Evolutionary conservation across 2,888 invertebrate genomes (phyloP), one percentile per base, ranked within the genome.

Genomic region (Halocaridina rubra): DNA sequence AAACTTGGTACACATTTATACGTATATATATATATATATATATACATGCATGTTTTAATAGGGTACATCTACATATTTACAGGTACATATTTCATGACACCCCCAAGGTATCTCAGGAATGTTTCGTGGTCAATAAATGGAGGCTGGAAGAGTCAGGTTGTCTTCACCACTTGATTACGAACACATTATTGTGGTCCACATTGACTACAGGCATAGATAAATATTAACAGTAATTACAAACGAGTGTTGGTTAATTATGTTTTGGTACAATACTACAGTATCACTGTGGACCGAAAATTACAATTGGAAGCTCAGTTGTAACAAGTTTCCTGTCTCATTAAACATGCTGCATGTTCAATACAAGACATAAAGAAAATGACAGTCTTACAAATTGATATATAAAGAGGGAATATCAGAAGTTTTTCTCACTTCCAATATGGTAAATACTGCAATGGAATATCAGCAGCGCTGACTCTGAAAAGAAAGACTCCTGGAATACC

Each of bases 61-160:
- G 53, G 53, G 53, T 53, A 53, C 53, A 53, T 53, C 19, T 53
- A 53, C 53, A 53, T 19, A 53, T n/a, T 53, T 53, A 53, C 19
- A n/a, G n/a, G n/a, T n/a, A n/a, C n/a, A n/a, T n/a, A 24, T 76
- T 57, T 24, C 75, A 72, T 13, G 59, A 71, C 46, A 64, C 71
- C 57, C 71, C 71, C 59, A 30, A 57, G 53, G 71, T 29, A 30
- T 59, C 72, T 32, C 24, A 77, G 82, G 82, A 84, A 84, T 84
- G 82, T 84, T 76, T 76, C 75, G 61, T 81, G 81, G 81, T 81
- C 81, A 75, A 81, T 76, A 69, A n/a, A n/a, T 32, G 46, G 76
- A 53, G 53, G 46, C 59, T 57, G 53, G 24, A 75, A 13, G 53
- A 19, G 24, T 32, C 30, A 29, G 75, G 32, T 27, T 75, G n/a